Base-by-base conservation (phyloP, 2,113 vertebrate genomes). In the Microcebus jonahi region DNA sequence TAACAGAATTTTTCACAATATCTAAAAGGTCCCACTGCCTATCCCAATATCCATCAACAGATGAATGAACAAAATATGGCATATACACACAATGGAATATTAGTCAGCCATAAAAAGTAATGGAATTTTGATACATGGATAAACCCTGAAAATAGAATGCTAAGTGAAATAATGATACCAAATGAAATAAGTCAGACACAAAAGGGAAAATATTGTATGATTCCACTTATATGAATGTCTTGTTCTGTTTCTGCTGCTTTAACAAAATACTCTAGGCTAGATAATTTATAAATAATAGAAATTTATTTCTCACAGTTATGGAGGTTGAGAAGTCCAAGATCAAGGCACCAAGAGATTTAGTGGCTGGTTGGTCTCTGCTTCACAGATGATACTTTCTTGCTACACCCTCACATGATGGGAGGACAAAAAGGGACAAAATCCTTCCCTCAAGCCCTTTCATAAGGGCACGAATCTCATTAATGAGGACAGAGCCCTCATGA, bases 31-130 rank as follows among this genome's bases (percentile, higher is more conserved):
- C 18, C 4, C 45, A 29, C 29, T 27, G 23, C 25, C 53, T 21
- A 82, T 50, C 1, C 23, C 34, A 67, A 42, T 65, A 50, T 53
- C 27, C 67, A 39, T 20, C 20, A 53, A 50, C 9, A 92, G 55
- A 79, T 65, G 21, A 71, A 55, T 29, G 23, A 67, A 80, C 27
- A 82, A 79, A 94, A 34, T 59, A 39, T 29, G 27, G n/a, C 29
- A 45, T 25, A 59, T 42, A 31, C 12, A 61, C 20, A 18, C 20
- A 80, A 36, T 48, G 23, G 65, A 94, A 75, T 57, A 80, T 36
- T 80, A 80, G 68, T 79, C 77, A 73, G 6, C 21, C 68, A 90
- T 29, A 53, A 95, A 95, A 70, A 27, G 17, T 14, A 97, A 88
- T 94, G 42, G 68, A 95, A 80, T 87, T 92, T 50, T 84, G 8